phyloP scores from a whole-genome alignment of 2,797 vertebrate genomes.

The Epinephelus malabaricus region DNA sequence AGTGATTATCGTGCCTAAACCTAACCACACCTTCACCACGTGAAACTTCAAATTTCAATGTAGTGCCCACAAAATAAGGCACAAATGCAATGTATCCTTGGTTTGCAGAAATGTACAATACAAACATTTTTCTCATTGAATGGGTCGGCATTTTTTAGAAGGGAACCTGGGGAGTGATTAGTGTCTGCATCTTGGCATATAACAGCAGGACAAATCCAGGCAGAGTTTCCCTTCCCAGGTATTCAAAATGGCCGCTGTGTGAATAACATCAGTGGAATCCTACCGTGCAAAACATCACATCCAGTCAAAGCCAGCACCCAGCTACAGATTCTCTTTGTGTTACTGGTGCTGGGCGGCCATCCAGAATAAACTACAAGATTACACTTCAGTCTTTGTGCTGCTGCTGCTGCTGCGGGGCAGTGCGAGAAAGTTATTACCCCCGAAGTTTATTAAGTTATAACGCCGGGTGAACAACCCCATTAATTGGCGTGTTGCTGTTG shows the following conservation, averaged over 20 bases:
- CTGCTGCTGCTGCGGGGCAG: constrained; percentile 64
- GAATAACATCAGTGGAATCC: constrained; percentile 22
- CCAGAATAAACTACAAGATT: constrained; percentile 87
- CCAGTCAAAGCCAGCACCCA: constrained; percentile 30
- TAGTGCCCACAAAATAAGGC: too few relatives aligned
- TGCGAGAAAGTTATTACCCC: constrained; percentile 80
- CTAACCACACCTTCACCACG: too few relatives aligned
- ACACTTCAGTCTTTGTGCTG: constrained; percentile 78
- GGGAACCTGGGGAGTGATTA: neutral
- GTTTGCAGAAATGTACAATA: too few relatives aligned
- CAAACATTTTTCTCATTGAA: too few relatives aligned
- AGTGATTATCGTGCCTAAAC: too few relatives aligned
- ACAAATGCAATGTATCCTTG: too few relatives aligned
- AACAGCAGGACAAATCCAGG: constrained; percentile 1
- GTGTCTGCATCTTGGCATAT: constrained; percentile 4
- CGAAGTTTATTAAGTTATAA: constrained; percentile 85
- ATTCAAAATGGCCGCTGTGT: constrained; percentile 43
- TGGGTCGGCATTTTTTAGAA: neutral
- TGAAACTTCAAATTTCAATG: too few relatives aligned
- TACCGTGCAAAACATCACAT: constrained; percentile 40
- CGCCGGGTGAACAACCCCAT: constrained; percentile 76
- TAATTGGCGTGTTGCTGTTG: constrained; percentile 79
- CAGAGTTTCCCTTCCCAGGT: constrained; percentile 6
- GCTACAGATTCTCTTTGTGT: constrained; percentile 68
- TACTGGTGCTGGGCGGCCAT: constrained; percentile 75